These are phyloP conservation scores for Triplophysa tibetana DNA, from an alignment of 2,113 vertebrate genomes.

Conservation along the genomic window DNA sequence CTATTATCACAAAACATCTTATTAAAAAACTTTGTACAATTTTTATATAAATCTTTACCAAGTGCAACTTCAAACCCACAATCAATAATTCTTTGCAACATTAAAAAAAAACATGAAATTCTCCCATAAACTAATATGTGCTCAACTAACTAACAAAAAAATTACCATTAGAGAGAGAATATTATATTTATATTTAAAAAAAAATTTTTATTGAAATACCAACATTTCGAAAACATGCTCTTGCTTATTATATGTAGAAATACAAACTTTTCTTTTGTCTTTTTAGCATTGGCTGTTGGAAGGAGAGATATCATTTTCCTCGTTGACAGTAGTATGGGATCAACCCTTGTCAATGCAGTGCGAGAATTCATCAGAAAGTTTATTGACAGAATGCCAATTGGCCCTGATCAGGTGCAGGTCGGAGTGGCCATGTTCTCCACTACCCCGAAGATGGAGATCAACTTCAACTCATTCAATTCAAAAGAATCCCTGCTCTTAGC, in stretches of 20 bases:
- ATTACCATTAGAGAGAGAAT: too few species aligned
- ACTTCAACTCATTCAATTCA: constrained; percentile 75
- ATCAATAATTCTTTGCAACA: too few species aligned
- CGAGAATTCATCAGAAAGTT: constrained; percentile 83
- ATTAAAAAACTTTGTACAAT: too few species aligned
- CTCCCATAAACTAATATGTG: too few species aligned
- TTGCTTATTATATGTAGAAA: not conserved
- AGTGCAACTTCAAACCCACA: too few species aligned
- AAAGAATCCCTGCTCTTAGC: constrained; percentile 69
- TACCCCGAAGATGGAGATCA: constrained; percentile 77
- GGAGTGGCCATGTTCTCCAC: constrained; percentile 83
- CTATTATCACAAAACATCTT: too few species aligned
- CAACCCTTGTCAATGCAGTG: constrained; percentile 69
- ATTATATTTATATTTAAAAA: too few species aligned
- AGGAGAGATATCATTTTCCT: constrained; percentile 94
- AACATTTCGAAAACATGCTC: not conserved
- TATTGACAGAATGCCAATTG: constrained; percentile 83
- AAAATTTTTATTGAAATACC: too few species aligned
- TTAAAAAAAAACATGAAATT: too few species aligned
- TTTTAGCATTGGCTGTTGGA: constrained; percentile 84
- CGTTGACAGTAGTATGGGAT: constrained; percentile 85
- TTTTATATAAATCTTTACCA: too few species aligned
- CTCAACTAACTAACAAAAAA: too few species aligned
- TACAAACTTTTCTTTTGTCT: constrained; percentile 28
- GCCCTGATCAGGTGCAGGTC: constrained; percentile 84